A percentile compares a stretch with the other conserved stretches of the same genome.
phyloP scores from a whole-genome alignment of 2,113 vertebrate species.

The Typhlomys cinereus region DNA sequence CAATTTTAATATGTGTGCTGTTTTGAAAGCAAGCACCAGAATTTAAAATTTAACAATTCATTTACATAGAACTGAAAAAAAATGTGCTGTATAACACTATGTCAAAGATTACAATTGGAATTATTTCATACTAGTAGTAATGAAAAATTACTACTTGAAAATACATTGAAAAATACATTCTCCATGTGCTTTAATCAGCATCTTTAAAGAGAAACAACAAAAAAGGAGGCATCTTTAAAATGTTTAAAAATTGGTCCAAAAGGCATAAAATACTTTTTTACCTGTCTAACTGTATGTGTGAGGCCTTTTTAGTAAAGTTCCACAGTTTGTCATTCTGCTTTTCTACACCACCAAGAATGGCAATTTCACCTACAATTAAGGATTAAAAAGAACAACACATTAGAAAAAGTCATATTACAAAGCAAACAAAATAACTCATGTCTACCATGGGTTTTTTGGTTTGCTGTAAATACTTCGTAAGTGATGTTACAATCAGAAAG shows the following conservation, averaged over 20 bases:
- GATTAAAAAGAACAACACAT: slow-evolving; percentile 39
- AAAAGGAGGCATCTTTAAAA: background rate
- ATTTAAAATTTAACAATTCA: slow-evolving; percentile 28
- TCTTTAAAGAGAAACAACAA: background rate
- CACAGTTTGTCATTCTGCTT: slow-evolving; percentile 93
- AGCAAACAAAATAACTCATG: background rate
- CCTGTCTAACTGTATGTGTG: slow-evolving; percentile 98
- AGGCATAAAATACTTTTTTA: slow-evolving; percentile 75
- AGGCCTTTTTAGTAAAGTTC: slow-evolving; percentile 96
- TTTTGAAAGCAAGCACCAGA: background rate
- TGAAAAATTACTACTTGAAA: no score
- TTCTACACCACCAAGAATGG: slow-evolving; percentile 90
- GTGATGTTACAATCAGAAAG: slow-evolving; percentile 8
- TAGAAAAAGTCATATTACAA: background rate
- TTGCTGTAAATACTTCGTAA: background rate
- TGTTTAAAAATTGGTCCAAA: slow-evolving; percentile 9
- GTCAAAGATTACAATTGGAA: slow-evolving; percentile 12
- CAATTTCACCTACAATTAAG: slow-evolving; percentile 91
- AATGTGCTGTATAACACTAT: slow-evolving; percentile 6
- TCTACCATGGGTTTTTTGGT: background rate
- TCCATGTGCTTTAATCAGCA: slow-evolving; percentile 19
- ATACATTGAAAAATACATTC: slow-evolving; percentile 24
- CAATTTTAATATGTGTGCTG: background rate
- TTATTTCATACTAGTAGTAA: background rate
- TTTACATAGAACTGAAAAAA: slow-evolving; percentile 37